Base-by-base conservation (phyloP, 2,888 invertebrate genomes). In the Ptycholaimellus sp. region DNA sequence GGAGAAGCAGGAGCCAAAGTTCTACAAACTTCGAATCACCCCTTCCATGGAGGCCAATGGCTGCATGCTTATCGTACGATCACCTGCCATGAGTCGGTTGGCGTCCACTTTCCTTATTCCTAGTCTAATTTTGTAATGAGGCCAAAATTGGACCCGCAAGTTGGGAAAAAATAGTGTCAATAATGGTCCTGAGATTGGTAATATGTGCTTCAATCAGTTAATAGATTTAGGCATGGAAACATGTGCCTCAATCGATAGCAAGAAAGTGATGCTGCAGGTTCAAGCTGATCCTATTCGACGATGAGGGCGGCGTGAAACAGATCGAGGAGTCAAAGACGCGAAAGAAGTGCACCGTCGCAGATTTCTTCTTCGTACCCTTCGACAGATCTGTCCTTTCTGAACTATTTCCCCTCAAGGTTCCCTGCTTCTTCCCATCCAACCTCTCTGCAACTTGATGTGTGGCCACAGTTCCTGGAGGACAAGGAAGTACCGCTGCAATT, bases 321-420 rank as follows among this genome's bases (percentile, higher is more conserved):
- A 56, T 55, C 19, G 49, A 48, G 42, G 47, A 49, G 49, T 16
- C 47, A 39, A 54, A 48, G 41, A 45, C 42, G 30, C n/a, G n/a
- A 44, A 54, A 53, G 36, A 37, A 43, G 11, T 43, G 41, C 17
- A 56, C 55, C 1, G 44, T 47, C 25, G 57, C 57, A 16, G 56
- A 57, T 29, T 46, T 57, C 46, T 58, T 47, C 41, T 58, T 58
- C 39, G 51, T 58, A 16, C 56, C 57, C 13, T 53, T 51, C 36
- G 47, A 50, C 14, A 48, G 52, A 6, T 45, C 46, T 6, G 50
- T 53, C 30, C 41, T 57, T 30, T 46, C 47, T 18, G 57, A 56
- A 40, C 53, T 56, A 36, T 47, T 51, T 27, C 51, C 57, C 13
- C 47, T 56, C 44, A 51, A 53, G 29, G n/a, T n/a, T n/a, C n/a